These are phyloP conservation scores for Linurgus olivaceus DNA, from an alignment of 2,797 vertebrate species.

Conservation along the genomic window DNA sequence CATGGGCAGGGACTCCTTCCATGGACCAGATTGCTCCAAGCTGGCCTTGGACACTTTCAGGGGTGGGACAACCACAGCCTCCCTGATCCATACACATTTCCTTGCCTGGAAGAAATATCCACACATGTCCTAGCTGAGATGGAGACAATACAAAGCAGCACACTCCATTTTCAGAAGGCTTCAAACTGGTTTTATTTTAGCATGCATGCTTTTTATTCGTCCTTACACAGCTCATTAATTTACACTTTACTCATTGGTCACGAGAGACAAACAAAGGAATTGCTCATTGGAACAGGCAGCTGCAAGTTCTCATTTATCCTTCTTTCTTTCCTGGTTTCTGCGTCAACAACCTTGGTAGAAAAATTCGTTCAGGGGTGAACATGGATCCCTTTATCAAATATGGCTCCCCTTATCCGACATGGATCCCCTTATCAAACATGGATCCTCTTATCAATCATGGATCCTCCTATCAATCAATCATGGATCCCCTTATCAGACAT, in stretches of 20 bases:
- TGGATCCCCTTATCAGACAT: no score
- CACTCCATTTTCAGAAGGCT: neutral
- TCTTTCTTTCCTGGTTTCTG: neutral
- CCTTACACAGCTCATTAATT: neutral
- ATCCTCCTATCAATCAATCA: no score
- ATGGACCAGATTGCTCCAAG: accelerated
- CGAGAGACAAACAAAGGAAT: neutral
- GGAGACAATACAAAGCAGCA: neutral
- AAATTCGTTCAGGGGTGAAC: neutral
- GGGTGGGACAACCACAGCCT: neutral
- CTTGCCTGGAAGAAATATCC: neutral
- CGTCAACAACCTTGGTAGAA: neutral
- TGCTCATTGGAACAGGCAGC: neutral
- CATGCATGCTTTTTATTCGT: neutral
- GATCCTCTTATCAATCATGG: no score
- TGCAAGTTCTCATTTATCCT: neutral
- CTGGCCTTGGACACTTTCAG: neutral
- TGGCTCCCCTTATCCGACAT: no score
- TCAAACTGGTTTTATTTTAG: neutral
- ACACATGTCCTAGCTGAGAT: neutral
- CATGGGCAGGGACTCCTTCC: neutral
- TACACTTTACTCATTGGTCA: neutral
- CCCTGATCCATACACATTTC: neutral
- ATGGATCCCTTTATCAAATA: neutral
- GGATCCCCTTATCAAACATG: no score